Base-by-base conservation (phyloP, 2,797 vertebrate genomes). In the Lycodopsis pacificus region DNA sequence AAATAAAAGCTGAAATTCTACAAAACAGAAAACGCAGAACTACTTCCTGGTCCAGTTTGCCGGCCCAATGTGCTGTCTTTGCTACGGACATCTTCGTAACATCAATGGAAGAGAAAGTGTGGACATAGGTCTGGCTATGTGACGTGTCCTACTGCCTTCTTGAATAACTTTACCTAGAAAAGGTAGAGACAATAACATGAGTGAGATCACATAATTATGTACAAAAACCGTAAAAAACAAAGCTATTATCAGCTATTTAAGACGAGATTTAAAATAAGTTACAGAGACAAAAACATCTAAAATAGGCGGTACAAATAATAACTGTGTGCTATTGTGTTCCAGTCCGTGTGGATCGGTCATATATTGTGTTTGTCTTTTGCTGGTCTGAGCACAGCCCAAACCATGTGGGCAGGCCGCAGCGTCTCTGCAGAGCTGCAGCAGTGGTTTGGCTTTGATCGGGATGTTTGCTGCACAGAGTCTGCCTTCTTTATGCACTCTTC, bases 351-450 rank as follows among this genome's bases (percentile, higher is more conserved):
- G 70, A 78, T 69, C 19, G 11, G 48, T 74, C 64, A 65, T 59
- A 79, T 64, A 58, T 79, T 70, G 57, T 89, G 83, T 92, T 89
- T 84, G 71, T 83, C 81, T 92, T 88, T 84, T 68, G 48, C 85
- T 66, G 77, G 20, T 70, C 71, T 86, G 89, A 87, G 74, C 84
- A 70, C 83, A 79, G 83, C 76, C 86, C 61, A 54, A 82, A 80
- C 72, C 77, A 71, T 78, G 83, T 46, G 77, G 51, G 54, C 76
- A 42, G 72, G 57, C 74, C 69, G 77, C 65, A 34, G 83, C 66
- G 58, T 80, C 77, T 76, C 75, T 70, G 74, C n/a, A 2, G 72
- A 58, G 79, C 77, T 61, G 62, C 77, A 58, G 69, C 25, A 7
- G 49, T 11, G 69, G 67, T 72, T 65, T 77, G 48, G 66, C 85